Base-by-base conservation (phyloP, 2,113 vertebrate species). In the Atractosteus spatula region DNA sequence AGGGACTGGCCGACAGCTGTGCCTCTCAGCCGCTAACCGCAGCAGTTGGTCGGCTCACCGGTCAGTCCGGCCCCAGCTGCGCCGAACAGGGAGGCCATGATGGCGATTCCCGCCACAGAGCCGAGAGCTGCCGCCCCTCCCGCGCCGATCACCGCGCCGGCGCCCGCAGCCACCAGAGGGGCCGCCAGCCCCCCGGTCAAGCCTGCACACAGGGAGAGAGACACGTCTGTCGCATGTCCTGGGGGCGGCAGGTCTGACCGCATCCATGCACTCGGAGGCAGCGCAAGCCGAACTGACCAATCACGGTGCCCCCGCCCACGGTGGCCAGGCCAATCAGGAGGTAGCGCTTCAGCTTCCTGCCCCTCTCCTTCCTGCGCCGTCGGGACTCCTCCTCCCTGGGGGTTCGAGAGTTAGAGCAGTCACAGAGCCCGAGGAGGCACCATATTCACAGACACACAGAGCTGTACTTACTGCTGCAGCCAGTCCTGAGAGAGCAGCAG, bases 101-200 rank as follows among this genome's bases (percentile, higher is more conserved):
- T 87, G 4, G 97, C 97, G 12, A 98, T 97, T 66, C 97, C 97
- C 0, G 96, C 89, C 4, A 86, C 92, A 0, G 97, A 99, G 47
- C 93, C 96, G 77, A 99, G 83, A 41, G 90, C 96, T 0, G 96
- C 96, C 0, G 96, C 97, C n/a, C 97, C 95, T 0, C 96, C 93
- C 0, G 94, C 96, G 42, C 97, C 96, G 0, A 99, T 91, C 75
- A 99, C 79, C 0, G 96, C 89, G 0, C 94, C 89, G 0, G 96
- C 95, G 16, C 97, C 97, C 0, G 94, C 94, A 0, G 96, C 97
- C 55, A 99, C 93, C 8, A 98, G 79, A 0, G 97, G 97, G 13
- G 97, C 97, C 3, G 97, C 96, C 45, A 99, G 87, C 2, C 97
- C 97, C n/a, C 97, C 96, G 0, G 97, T 98, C 83, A 99, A 88